Evolutionary conservation across 2,888 invertebrate genomes (phyloP).

Genomic region (Aradus depressus): DNA sequence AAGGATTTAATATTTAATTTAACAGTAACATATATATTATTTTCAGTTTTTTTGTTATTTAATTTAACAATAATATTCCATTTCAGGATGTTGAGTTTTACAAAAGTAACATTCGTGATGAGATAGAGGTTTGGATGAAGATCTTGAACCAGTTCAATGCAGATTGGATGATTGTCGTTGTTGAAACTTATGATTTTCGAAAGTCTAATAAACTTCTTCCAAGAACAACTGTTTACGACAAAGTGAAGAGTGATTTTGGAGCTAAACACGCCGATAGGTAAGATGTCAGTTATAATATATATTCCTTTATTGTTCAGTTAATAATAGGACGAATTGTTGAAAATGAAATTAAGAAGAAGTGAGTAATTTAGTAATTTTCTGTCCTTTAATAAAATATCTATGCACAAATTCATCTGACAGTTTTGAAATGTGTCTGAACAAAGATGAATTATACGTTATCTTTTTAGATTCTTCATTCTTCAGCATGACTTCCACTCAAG

Average conservation of each 20-base stretch:
- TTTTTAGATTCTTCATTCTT: no score
- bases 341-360: no score
- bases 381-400: no score
- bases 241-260: slow-evolving; percentile 87
- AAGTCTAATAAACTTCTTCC: slow-evolving; percentile 85
- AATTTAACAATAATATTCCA: not conserved
- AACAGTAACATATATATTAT: not conserved
- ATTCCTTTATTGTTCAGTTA: not conserved
- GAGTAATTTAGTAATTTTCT: no score
- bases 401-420: no score
- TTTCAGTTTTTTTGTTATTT: not conserved
- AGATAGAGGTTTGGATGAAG: slow-evolving; percentile 79
- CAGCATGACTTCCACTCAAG: no score
- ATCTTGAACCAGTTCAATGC: slow-evolving; percentile 59
- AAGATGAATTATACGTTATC: no score
- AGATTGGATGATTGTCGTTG: slow-evolving; percentile 89
- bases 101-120: slow-evolving; percentile 75
- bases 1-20: no score
- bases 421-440: no score
- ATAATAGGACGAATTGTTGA: no score
- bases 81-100: slow-evolving; percentile 82
- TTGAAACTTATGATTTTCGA: slow-evolving; percentile 83
- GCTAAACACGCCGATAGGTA: slow-evolving; percentile 68
- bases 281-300: slow-evolving; percentile 3
- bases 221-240: slow-evolving; percentile 85